Percentiles rank a stretch among this genome's conserved stretches.
Evolutionary conservation across 2,888 invertebrate species (phyloP).

Genomic region (Rotaria macrura): DNA sequence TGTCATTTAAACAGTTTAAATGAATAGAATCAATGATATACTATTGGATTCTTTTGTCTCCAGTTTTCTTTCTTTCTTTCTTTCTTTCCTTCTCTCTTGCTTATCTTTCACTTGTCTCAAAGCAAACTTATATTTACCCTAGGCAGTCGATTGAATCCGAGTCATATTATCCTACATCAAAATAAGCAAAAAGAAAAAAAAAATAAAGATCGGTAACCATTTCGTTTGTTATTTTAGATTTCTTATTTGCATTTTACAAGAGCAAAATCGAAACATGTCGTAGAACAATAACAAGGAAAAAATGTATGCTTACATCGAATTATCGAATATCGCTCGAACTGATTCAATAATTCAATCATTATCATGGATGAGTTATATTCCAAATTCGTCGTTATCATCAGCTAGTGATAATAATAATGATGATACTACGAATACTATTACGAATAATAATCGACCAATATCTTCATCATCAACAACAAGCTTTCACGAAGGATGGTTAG

Average conservation of each 20-base stretch:
- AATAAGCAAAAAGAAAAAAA: neutral
- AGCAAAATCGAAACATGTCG: neutral
- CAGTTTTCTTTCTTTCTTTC: no score
- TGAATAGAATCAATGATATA: neutral
- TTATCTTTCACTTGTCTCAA: neutral
- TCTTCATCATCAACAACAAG: neutral
- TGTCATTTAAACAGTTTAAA: neutral
- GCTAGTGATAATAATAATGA: neutral
- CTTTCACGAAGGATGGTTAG: conserved; percentile 79
- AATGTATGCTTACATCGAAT: neutral
- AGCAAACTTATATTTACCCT: neutral
- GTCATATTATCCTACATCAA: neutral
- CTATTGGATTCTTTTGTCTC: neutral
- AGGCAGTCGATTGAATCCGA: neutral
- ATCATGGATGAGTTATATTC: conserved; percentile 89
- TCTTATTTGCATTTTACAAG: neutral
- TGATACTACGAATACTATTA: no score
- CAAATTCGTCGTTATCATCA: neutral
- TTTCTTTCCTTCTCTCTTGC: neutral
- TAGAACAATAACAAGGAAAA: neutral
- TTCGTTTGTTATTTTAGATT: neutral
- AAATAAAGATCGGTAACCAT: neutral
- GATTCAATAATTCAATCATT: conserved; percentile 84
- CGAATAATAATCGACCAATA: neutral
- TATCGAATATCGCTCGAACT: conserved; percentile 55